phyloP scores from a whole-genome alignment of 1,140 invertebrate genomes.

The Calosoma granatense region DNA sequence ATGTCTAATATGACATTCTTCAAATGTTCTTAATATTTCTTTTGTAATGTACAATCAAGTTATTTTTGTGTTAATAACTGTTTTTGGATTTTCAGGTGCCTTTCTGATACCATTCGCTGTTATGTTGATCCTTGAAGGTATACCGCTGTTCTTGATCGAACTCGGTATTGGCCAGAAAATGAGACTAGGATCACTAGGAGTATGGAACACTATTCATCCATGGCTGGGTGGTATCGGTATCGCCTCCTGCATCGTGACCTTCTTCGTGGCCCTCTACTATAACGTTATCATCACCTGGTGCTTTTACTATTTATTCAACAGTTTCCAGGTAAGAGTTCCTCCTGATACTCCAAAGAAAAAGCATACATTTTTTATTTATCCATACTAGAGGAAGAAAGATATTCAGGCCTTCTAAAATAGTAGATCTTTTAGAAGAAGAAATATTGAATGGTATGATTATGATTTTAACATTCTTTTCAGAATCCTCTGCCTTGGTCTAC shows the following conservation, averaged over 20 bases:
- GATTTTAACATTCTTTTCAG: too few relatives aligned
- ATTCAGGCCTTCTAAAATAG: too few relatives aligned
- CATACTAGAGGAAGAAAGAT: too few relatives aligned
- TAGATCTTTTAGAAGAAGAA: too few relatives aligned
- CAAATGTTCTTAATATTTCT: too few relatives aligned
- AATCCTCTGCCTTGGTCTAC: constrained; percentile 71
- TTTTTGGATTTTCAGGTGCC: constrained; percentile 81
- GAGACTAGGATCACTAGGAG: constrained; percentile 77
- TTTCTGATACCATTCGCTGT: constrained; percentile 94
- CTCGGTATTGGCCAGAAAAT: constrained; percentile 88
- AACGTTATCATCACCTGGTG: constrained; percentile 99
- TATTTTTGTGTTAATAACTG: too few relatives aligned
- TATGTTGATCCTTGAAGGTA: constrained; percentile 86
- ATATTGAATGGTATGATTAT: background rate
- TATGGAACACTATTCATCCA: constrained; percentile 90
- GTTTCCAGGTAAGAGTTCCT: constrained; percentile 61
- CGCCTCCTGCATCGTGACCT: constrained; percentile 82
- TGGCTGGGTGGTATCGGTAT: constrained; percentile 86
- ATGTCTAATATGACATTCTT: too few relatives aligned
- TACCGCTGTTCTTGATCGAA: constrained; percentile 89
- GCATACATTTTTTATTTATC: background rate
- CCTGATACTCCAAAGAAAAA: too few relatives aligned
- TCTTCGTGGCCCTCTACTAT: constrained; percentile 91
- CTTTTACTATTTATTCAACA: constrained; percentile 90
- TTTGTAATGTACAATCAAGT: too few relatives aligned